Evolutionary conservation across 2,888 invertebrate genomes (phyloP), one percentile per base, ranked within the genome.

Genomic region (Rhabditoides inermis): DNA sequence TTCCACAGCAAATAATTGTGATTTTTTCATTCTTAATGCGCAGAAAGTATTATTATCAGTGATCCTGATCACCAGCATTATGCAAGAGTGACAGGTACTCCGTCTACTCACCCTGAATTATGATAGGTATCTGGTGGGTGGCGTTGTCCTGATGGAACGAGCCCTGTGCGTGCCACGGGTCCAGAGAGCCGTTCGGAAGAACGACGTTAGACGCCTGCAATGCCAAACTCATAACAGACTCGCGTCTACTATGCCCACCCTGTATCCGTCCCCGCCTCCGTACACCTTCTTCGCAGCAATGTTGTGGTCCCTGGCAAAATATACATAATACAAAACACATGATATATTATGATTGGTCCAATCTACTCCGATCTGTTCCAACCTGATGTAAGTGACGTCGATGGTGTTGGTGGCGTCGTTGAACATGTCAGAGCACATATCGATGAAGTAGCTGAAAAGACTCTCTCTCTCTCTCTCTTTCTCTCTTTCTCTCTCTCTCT

Each of bases 101-200:
- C n/a, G n/a, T n/a, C n/a, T n/a, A n/a, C n/a, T 50, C 7, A 51
- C 51, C 61, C 32, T 64, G 60, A 40, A 64, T 64, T 20, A 64
- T 40, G 39, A 58, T 52, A 15, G 61, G 51, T 7, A 49, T 46
- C 4, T 47, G 45, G 7, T 36, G 20, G 26, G 40, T 28, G 15
- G 48, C 32, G 5, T 30, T 37, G 15, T 53, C 37, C 2, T 26
- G 35, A 5, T 45, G 45, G 32, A 66, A 66, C 26, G 55, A 52
- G 22, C 70, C 70, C 15, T 69, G 51, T 10, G 64, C 61, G 40
- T 69, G 70, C 69, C 70, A 70, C n/a, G 70, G 70, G 42, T 70
- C 70, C 12, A 67, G 49, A 4, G 63, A 62, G 1, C 70, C 70
- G 51, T 70, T 71, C 2, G 70, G 68, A 20, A 70, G 55, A 12